Conservation (phyloP, 2,113 vertebrate species). For the Tachysurus vachellii region DNA sequence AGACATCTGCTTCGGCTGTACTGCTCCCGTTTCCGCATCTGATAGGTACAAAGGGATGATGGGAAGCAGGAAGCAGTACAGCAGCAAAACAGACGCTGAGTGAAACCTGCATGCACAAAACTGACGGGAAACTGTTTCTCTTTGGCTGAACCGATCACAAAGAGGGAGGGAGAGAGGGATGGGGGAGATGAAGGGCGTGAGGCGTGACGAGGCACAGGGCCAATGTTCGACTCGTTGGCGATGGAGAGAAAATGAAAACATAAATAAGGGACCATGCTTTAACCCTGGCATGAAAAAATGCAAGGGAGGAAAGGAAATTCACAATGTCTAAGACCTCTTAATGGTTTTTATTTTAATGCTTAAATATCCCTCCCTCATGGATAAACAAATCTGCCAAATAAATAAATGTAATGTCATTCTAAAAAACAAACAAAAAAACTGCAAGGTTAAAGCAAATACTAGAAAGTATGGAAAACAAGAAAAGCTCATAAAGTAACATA, state of each 20-base stretch:
- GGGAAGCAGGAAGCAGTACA: conserved; percentile 71
- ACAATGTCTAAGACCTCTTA: background rate
- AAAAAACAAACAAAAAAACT: no score
- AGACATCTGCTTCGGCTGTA: conserved; percentile 63
- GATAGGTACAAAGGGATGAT: background rate
- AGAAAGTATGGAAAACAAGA: background rate
- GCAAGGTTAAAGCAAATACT: background rate
- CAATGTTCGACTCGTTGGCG: conserved; percentile 68
- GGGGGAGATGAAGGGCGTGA: conserved; percentile 70
- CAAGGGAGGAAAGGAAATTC: background rate
- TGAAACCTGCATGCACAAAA: conserved; percentile 93
- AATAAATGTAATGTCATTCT: background rate
- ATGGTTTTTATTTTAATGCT: background rate
- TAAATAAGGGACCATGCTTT: conserved; percentile 55
- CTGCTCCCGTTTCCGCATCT: conserved; percentile 71
- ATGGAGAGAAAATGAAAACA: conserved; percentile 66
- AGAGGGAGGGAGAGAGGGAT: conserved; percentile 75
- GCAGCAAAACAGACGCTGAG: conserved; percentile 54
- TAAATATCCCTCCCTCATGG: background rate
- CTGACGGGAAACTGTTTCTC: conserved; percentile 93
- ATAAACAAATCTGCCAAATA: background rate
- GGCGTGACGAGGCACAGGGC: conserved; percentile 53
- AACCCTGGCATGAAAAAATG: conserved; percentile 8
- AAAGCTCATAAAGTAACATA: background rate
- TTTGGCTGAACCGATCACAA: conserved; percentile 87